Base-by-base conservation (phyloP, 1,140 invertebrate species). In the Nebria ingens region DNA sequence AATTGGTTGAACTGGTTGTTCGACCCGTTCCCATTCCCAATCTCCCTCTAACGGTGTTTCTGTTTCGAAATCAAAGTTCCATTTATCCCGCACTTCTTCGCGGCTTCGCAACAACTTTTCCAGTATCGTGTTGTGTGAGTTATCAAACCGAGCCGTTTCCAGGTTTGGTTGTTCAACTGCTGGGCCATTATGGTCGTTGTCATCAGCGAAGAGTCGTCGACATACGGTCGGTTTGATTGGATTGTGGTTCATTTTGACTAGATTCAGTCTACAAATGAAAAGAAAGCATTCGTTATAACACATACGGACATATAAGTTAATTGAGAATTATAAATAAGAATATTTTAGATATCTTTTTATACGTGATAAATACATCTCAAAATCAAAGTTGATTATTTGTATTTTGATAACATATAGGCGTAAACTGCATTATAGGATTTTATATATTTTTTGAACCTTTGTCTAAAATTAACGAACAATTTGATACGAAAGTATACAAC, bases 11-110 rank as follows among this genome's bases (percentile, higher is more conserved):
- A n/a, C 6, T n/a, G 6, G 9, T 45, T 9, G 6, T 17, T 17
- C 40, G n/a, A 51, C 21, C 17, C 19, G 21, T 53, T 65, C 64
- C 66, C 66, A 68, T 20, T 62, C 59, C 64, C 63, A 68, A 20
- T 64, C 61, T 1, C 66, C 65, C n/a, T 64, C 61, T 49, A 68
- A 56, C 0, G 66, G 66, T 9, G 56, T 25, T 55, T 65, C 64
- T 29, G 62, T 62, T 42, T 59, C 57, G 51, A 68, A 68, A 60
- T 68, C 66, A 34, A 68, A 67, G 55, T 68, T 65, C 64, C 65
- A 65, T 55, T 61, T 61, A 23, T 56, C 54, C 17, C 49, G 50
- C 2, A 56, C 59, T 23, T 22, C 58, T 34, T 64, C 58, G 3
- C 20, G 17, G 2, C 4, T 2, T 13, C 12, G 11, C 19, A 17